phyloP scores from a whole-genome alignment of 2,113 vertebrate species.

The Ctenomys sociabilis region DNA sequence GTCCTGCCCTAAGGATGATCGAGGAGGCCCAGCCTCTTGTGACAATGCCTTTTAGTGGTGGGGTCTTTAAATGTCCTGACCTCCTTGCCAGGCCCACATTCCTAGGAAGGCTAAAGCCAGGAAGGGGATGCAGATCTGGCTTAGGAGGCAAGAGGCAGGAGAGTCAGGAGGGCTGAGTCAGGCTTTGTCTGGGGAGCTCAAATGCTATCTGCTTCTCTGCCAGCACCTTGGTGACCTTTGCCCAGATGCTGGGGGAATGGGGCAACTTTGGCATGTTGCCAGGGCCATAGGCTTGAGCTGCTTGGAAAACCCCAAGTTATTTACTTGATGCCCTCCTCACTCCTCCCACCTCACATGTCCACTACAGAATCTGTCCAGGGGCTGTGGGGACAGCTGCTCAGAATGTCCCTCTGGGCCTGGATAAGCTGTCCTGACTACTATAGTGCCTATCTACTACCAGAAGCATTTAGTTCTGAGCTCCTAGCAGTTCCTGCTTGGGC shows the following conservation, averaged over 20 bases:
- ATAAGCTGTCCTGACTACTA: background rate
- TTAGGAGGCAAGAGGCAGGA: constrained; percentile 14
- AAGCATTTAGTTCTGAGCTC: background rate
- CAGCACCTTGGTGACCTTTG: background rate
- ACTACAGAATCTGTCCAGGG: background rate
- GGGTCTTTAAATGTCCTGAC: background rate
- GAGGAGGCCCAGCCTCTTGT: background rate
- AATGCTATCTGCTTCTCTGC: background rate
- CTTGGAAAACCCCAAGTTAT: constrained; percentile 25
- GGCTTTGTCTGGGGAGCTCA: background rate
- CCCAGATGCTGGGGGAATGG: constrained; percentile 57
- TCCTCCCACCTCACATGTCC: background rate
- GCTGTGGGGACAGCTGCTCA: background rate
- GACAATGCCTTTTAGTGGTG: too few species aligned
- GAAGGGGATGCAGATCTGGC: background rate
- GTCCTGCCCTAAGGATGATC: background rate
- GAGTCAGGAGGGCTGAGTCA: background rate
- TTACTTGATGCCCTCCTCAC: background rate
- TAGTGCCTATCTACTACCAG: background rate
- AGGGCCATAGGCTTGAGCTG: background rate
- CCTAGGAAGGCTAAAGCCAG: background rate
- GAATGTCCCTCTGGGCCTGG: background rate
- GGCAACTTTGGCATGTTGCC: constrained; percentile 38
- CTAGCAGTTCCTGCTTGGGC: background rate
- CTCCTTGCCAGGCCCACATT: constrained; percentile 13